Evolutionary conservation across 2,113 vertebrate species (phyloP), one percentile per base, ranked within the genome.

Genomic region (Petaurus breviceps): DNA sequence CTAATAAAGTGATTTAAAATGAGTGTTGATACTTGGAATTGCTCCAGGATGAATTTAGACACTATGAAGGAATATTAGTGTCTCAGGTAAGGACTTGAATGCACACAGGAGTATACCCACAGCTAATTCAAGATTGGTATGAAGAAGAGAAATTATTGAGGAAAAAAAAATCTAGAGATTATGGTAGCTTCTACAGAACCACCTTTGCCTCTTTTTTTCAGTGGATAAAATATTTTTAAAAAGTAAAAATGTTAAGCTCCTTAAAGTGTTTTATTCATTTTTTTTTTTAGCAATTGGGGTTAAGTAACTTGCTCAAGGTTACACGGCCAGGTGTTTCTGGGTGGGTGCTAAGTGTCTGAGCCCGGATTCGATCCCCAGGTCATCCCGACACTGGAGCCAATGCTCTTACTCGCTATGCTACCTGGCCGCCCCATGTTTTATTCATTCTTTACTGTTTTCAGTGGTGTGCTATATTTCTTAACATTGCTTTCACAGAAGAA

Each of bases 1-100:
- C 77, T 77, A 95, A 26, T 61, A 97, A 96, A 2, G 8, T 94
- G 96, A 96, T 47, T 97, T 94, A 16, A 96, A 96, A 96, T n/a
- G 24, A 94, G 16, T 54, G 0, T 46, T 97, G 95, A 97, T 50
- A 8, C 92, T 96, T 95, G 93, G 49, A 93, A 50, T 96, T 97
- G 0, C 6, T 92, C 55, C 95, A 43, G 96, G 97, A 97, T 97
- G 94, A 96, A 93, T 93, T 91, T 95, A 96, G 95, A 51, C 11
- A 61, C 51, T 0, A 0, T 3, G 97, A 52, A 97, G 95, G 47
- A 91, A 96, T 91, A 91, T 51, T 77, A 92, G 97, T 7, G 43
- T 92, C 51, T 90, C 50, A 93, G 43, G 0, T 95, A 96, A 96
- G 19, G 47, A 94, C 91, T 94, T 5, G 84, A 95, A 94, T 92